These are phyloP conservation scores for Porites cylindrica DNA, from an alignment of 92 coral and sea anemone species.

Conservation along the genomic window DNA sequence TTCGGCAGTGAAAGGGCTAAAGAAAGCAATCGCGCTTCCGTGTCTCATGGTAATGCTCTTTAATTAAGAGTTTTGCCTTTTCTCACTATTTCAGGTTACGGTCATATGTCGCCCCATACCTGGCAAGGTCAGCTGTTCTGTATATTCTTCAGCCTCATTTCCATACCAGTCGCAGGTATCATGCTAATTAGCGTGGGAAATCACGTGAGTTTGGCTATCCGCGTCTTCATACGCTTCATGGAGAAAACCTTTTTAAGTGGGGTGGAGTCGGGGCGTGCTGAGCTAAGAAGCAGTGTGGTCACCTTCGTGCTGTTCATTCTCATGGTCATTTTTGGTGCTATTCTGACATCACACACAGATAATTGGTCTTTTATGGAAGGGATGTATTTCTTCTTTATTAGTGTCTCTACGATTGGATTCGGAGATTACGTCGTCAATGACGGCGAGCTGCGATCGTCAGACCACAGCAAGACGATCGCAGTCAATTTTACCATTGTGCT, in stretches of 20 bases:
- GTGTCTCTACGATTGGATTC: slow-evolving; percentile 95
- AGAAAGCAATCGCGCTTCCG: background rate
- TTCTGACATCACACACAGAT: slow-evolving; percentile 91
- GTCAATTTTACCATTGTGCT: slow-evolving; percentile 85
- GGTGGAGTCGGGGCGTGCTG: slow-evolving; percentile 69
- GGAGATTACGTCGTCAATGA: slow-evolving; percentile 96
- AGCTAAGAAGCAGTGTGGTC: slow-evolving; percentile 81
- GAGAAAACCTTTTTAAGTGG: slow-evolving; percentile 81
- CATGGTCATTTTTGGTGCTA: slow-evolving; percentile 89
- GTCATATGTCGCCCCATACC: slow-evolving; percentile 93
- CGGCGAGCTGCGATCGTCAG: slow-evolving; percentile 80
- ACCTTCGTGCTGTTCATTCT: slow-evolving; percentile 87
- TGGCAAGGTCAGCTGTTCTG: slow-evolving; percentile 92
- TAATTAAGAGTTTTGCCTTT: background rate
- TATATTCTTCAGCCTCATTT: slow-evolving; percentile 86
- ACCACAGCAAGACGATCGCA: slow-evolving; percentile 73
- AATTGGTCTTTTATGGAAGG: slow-evolving; percentile 95
- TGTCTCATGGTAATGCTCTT: background rate
- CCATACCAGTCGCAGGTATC: slow-evolving; percentile 93
- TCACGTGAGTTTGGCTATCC: slow-evolving; percentile 86
- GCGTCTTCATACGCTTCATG: slow-evolving; percentile 66
- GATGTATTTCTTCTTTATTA: slow-evolving; percentile 88
- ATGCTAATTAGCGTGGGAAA: slow-evolving; percentile 94
- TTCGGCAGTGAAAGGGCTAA: background rate
- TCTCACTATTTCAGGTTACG: slow-evolving; percentile 79